Percentiles rank a stretch among this genome's conserved stretches.
phyloP scores from a whole-genome alignment of 2,797 vertebrate genomes.

The Pampus argenteus region DNA sequence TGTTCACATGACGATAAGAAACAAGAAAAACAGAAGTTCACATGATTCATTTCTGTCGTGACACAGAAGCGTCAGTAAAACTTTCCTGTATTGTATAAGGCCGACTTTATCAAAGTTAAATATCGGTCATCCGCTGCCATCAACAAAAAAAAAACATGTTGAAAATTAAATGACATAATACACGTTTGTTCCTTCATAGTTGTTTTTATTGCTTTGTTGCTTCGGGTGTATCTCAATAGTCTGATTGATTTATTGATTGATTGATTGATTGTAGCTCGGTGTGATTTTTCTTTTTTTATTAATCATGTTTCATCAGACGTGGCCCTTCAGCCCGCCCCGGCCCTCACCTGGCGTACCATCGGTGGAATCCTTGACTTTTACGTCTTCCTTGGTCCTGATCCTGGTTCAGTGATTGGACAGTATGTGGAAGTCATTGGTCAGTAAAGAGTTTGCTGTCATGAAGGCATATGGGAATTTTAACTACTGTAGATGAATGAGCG shows the following conservation, averaged over 20 bases:
- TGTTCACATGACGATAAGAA: constrained; percentile 11
- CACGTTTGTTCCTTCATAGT: background rate
- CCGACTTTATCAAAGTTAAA: background rate
- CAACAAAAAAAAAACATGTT: background rate
- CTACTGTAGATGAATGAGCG: background rate
- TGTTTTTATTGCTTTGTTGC: background rate
- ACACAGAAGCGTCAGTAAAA: background rate
- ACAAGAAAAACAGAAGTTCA: constrained; percentile 37
- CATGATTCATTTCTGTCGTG: background rate
- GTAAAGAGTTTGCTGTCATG: constrained; percentile 38
- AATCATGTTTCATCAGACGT: constrained; percentile 76
- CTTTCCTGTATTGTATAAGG: background rate
- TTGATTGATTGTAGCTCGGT: background rate
- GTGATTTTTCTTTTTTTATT: background rate
- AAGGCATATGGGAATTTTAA: background rate
- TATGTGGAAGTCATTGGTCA: constrained; percentile 92
- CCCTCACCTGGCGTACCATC: constrained; percentile 91
- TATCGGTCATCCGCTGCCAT: background rate
- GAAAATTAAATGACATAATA: background rate
- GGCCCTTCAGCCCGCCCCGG: constrained; percentile 89
- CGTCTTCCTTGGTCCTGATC: constrained; percentile 89
- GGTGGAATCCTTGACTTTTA: constrained; percentile 94
- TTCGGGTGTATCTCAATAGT: background rate
- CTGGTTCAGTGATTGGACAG: constrained; percentile 87
- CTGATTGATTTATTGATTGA: too few species aligned